A percentile compares a stretch with the other conserved stretches of the same genome.
Evolutionary conservation across 2,113 vertebrate species (phyloP).

Genomic region (Dermatemys mawii): DNA sequence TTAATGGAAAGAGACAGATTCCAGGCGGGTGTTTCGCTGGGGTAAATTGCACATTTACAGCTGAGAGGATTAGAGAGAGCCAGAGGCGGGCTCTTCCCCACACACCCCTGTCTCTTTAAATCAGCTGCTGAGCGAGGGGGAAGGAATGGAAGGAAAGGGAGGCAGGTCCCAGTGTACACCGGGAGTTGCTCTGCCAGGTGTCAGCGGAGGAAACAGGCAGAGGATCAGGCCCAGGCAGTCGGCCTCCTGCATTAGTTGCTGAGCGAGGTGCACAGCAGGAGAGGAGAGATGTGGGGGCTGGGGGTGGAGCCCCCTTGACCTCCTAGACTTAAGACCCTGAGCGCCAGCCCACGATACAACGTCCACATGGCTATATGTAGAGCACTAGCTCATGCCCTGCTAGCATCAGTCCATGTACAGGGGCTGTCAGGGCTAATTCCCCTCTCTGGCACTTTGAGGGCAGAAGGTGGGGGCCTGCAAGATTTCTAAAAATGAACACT

Average conservation of each 20-base stretch:
- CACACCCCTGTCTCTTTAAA: not conserved
- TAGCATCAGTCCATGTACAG: too few species aligned
- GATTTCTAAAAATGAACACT: too few species aligned
- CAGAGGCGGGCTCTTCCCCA: not conserved
- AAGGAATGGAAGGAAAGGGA: not conserved
- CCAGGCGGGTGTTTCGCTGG: not conserved
- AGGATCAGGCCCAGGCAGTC: not conserved
- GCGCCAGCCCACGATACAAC: too few species aligned
- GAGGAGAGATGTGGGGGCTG: not conserved
- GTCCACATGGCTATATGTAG: too few species aligned
- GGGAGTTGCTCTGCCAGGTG: not conserved
- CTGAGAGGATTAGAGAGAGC: not conserved
- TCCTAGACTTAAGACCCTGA: too few species aligned
- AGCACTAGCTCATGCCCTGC: too few species aligned
- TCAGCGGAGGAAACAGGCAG: not conserved
- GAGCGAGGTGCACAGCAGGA: not conserved
- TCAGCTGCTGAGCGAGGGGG: not conserved
- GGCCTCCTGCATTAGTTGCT: not conserved
- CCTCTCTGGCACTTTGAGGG: too few species aligned
- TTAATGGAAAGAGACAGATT: not conserved
- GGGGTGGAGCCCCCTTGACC: too few species aligned
- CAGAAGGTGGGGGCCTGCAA: too few species aligned
- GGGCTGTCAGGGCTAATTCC: too few species aligned
- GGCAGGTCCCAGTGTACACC: not conserved
- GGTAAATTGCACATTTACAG: not conserved